Evolutionary conservation across 2,113 vertebrate genomes (phyloP).

Genomic region (Sylvilagus bachmani): DNA sequence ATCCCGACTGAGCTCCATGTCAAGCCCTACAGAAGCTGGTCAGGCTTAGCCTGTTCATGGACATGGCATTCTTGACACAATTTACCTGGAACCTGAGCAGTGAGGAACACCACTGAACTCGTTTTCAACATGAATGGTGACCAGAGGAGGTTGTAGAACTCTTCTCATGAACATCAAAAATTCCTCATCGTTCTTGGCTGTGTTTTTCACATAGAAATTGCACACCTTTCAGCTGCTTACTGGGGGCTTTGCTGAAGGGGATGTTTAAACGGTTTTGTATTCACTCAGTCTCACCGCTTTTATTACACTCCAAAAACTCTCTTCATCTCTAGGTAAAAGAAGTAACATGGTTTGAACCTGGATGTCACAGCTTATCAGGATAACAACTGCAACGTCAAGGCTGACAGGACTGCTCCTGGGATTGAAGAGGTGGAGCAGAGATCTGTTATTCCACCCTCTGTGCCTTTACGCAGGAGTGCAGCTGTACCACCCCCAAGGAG

Average conservation of each 20-base stretch:
- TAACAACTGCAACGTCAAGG: conserved; percentile 56
- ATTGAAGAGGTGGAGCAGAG: not conserved
- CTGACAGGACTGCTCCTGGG: conserved; percentile 35
- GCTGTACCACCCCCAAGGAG: not conserved
- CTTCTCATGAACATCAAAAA: conserved; percentile 15
- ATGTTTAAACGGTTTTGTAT: not conserved
- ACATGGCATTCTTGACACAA: not conserved
- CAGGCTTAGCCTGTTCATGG: not conserved
- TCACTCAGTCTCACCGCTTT: not conserved
- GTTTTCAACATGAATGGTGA: not conserved
- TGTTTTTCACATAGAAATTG: not conserved
- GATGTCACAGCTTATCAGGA: not conserved
- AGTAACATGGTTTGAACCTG: not conserved
- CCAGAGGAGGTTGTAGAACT: not conserved
- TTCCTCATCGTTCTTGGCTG: not conserved
- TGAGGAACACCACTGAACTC: not conserved
- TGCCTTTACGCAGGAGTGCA: not conserved
- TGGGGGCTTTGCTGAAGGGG: not conserved
- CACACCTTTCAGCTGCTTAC: not conserved
- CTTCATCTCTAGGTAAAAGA: conserved; percentile 41
- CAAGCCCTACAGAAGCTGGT: not conserved
- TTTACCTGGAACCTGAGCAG: not conserved
- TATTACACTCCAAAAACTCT: conserved; percentile 30
- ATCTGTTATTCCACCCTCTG: conserved; percentile 2
- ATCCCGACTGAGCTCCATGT: not conserved